These are phyloP conservation scores for Microchrysa polita DNA, from an alignment of 2,888 invertebrate species.

Conservation along the genomic window DNA sequence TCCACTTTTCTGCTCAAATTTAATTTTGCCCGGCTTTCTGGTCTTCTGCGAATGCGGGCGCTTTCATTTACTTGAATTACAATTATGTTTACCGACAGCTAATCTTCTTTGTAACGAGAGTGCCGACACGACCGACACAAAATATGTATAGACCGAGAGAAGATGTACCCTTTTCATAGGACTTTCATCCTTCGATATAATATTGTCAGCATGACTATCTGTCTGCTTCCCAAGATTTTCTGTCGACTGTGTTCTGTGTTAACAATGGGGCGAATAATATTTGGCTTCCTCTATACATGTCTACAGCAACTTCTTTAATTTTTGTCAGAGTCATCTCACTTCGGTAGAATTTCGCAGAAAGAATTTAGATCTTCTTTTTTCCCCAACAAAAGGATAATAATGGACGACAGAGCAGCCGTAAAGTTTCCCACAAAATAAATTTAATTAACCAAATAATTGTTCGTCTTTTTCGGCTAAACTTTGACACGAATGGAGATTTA, in stretches of 20 bases:
- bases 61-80: constrained; percentile 24
- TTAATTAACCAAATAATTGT: constrained; percentile 25
- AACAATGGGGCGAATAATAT: not conserved
- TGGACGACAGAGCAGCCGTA: not conserved
- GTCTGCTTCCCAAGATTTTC: no score
- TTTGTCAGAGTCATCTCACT: no score
- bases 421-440: constrained; percentile 12
- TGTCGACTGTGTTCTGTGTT: no score
- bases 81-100: constrained; percentile 23
- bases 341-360: no score
- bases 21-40: not conserved
- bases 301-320: no score
- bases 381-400: not conserved
- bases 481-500: constrained; percentile 1
- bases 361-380: no score
- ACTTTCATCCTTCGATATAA: no score
- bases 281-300: constrained; percentile 21
- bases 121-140: no score
- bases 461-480: not conserved
- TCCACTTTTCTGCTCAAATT: no score
- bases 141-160: no score
- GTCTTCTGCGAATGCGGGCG: not conserved
- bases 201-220: no score
- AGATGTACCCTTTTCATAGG: no score
- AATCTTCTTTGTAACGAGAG: constrained; percentile 16